A percentile compares a stretch with the other conserved stretches of the same genome.
phyloP scores from a whole-genome alignment of 2,113 vertebrate species.

The Albula glossodonta region DNA sequence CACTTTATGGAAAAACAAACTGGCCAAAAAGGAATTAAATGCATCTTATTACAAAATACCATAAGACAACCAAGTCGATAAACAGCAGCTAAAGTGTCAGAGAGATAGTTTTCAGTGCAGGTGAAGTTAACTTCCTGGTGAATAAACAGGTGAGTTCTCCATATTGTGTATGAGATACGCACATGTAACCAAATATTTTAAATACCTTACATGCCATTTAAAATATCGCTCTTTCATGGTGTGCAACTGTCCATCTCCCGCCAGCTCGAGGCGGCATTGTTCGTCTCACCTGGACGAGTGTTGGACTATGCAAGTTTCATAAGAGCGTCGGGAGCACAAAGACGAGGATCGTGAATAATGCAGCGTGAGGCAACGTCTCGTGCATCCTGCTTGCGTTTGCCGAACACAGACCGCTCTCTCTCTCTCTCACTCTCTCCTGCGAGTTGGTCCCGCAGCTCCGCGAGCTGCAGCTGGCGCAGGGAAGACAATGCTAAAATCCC shows the following conservation, averaged over 20 bases:
- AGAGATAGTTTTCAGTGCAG: too few relatives aligned
- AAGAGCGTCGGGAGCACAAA: constrained; percentile 52
- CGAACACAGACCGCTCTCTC: constrained; percentile 37
- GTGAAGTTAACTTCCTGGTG: too few relatives aligned
- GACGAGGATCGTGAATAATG: constrained; percentile 64
- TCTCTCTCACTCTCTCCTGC: constrained; percentile 24
- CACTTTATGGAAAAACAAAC: too few relatives aligned
- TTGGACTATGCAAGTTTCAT: constrained; percentile 45
- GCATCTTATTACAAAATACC: too few relatives aligned
- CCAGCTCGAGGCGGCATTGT: neutral
- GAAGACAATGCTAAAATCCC: constrained; percentile 26
- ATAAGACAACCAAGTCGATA: too few relatives aligned
- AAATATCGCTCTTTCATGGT: too few relatives aligned
- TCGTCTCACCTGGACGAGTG: neutral
- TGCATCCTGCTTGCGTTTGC: constrained; percentile 59
- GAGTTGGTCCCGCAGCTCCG: constrained; percentile 7
- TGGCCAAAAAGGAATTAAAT: too few relatives aligned
- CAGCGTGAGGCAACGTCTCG: constrained; percentile 57
- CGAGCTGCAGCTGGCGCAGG: neutral
- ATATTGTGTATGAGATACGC: too few relatives aligned
- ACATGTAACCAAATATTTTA: too few relatives aligned
- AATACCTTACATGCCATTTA: too few relatives aligned
- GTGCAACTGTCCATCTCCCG: neutral
- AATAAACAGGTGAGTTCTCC: too few relatives aligned
- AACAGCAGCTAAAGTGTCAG: too few relatives aligned